These are phyloP conservation scores for Podarcis muralis DNA, from an alignment of 2,113 vertebrate genomes.

Conservation along the genomic window DNA sequence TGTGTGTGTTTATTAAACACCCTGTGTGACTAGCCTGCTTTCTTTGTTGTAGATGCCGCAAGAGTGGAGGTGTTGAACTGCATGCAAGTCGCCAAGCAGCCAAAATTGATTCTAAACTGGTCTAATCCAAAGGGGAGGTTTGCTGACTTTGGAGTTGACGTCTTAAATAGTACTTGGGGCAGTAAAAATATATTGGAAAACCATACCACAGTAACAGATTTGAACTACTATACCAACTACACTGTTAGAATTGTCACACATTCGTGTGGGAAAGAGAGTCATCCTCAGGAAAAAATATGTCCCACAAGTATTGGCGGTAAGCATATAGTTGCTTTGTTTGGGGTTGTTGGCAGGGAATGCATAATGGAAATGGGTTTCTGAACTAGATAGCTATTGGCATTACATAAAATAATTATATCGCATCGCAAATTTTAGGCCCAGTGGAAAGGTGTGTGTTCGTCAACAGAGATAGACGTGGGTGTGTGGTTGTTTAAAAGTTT, in stretches of 20 bases:
- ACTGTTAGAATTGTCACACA: slow-evolving; percentile 70
- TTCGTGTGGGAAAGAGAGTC: slow-evolving; percentile 71
- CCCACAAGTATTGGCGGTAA: slow-evolving; percentile 83
- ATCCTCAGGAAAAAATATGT: slow-evolving; percentile 36
- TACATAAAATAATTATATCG: neutral
- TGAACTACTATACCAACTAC: slow-evolving; percentile 79
- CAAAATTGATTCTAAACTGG: slow-evolving; percentile 79
- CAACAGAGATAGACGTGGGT: neutral
- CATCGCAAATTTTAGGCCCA: neutral
- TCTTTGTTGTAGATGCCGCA: slow-evolving; percentile 62
- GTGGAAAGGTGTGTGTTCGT: neutral
- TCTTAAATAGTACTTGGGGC: slow-evolving; percentile 30
- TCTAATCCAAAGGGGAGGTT: slow-evolving; percentile 65
- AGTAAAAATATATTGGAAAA: rapidly evolving
- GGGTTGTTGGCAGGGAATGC: neutral
- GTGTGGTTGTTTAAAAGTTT: neutral
- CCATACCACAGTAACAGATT: neutral
- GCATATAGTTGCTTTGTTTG: slow-evolving; percentile 10
- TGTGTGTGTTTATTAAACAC: neutral
- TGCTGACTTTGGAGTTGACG: slow-evolving; percentile 62
- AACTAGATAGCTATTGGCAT: neutral
- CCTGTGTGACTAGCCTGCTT: neutral
- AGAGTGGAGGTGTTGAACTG: slow-evolving; percentile 71
- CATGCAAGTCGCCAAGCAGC: slow-evolving; percentile 39
- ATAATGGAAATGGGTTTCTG: neutral